Evolutionary conservation across 2,113 vertebrate species (phyloP), one percentile per base, ranked within the genome.

Genomic region (Planiliza haematocheilus): DNA sequence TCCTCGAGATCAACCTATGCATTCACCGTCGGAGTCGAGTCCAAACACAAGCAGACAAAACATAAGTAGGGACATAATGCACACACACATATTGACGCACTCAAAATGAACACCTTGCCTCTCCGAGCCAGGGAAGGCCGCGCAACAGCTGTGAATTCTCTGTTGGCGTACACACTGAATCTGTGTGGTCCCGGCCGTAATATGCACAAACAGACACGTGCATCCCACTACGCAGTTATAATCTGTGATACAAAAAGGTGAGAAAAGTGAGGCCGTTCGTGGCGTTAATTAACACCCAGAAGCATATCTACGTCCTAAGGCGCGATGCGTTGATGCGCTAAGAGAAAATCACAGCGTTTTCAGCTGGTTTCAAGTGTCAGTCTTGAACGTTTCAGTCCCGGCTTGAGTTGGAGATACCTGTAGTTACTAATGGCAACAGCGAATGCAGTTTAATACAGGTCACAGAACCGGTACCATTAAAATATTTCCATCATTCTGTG

Each of bases 1-100:
- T 82, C 60, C 50, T 49, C 48, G 39, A 64, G 66, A 70, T 66
- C 51, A 55, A 77, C 34, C 20, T 63, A 67, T 56, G 24, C 38
- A n/a, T 12, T 55, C 50, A 39, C 36, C 64, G 56, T 46, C 30
- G 24, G 46, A 74, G 51, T 41, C 70, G 74, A 81, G 41, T 59
- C 37, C 55, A 61, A 52, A 78, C 62, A 45, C 73, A 70, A 37
- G 46, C 10, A 45, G 49, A 56, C 58, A 17, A 37, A 56, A 53
- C 18, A n/a, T 57, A 52, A 55, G 17, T 45, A 30, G 43, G 10
- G 13, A 62, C 17, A 69, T 43, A 20, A 36, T 24, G 6, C 9
- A 66, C 37, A 16, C 1, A 30, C 21, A 53, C 5, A 41, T 62
- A 46, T 56, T 24, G 34, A 14, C 60, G 60, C 37, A 69, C 45